Conservation (phyloP, 2,113 vertebrate genomes). For the Otis tarda region DNA sequence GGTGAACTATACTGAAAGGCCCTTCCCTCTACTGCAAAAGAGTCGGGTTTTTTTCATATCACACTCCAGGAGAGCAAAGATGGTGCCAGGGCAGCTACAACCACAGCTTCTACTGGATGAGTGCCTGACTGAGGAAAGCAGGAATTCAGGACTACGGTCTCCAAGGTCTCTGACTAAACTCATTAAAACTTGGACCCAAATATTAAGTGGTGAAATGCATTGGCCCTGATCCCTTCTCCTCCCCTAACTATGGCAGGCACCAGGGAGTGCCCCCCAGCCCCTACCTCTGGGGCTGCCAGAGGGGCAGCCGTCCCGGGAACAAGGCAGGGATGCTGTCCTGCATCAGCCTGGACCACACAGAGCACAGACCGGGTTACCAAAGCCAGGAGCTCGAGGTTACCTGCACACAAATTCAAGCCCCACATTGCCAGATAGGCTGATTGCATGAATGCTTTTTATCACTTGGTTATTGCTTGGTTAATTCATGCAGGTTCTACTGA, state of each 20-base stretch:
- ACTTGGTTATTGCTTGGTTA: not conserved
- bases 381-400: rapidly evolving
- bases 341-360: not conserved
- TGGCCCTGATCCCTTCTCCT: not conserved
- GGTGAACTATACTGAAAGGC: not conserved
- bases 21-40: not conserved
- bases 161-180: conserved; percentile 10
- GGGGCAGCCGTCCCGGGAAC: not conserved
- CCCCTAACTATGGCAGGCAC: not conserved
- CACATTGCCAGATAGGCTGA: not conserved
- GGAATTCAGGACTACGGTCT: not conserved
- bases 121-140: conserved; percentile 11
- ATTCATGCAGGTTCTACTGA: not conserved
- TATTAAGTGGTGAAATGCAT: not conserved
- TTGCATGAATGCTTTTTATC: not conserved
- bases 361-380: not conserved
- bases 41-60: not conserved
- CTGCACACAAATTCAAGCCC: not conserved
- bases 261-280: not conserved
- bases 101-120: conserved; percentile 22
- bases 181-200: conserved; percentile 4
- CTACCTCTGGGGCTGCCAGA: not conserved
- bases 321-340: not conserved
- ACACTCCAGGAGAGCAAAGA: conserved; percentile 4
- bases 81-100: conserved; percentile 45